A percentile compares a stretch with the other conserved stretches of the same genome.
These are phyloP conservation scores for Aromia moschata DNA, from an alignment of 2,888 invertebrate species.

Conservation along the genomic window DNA sequence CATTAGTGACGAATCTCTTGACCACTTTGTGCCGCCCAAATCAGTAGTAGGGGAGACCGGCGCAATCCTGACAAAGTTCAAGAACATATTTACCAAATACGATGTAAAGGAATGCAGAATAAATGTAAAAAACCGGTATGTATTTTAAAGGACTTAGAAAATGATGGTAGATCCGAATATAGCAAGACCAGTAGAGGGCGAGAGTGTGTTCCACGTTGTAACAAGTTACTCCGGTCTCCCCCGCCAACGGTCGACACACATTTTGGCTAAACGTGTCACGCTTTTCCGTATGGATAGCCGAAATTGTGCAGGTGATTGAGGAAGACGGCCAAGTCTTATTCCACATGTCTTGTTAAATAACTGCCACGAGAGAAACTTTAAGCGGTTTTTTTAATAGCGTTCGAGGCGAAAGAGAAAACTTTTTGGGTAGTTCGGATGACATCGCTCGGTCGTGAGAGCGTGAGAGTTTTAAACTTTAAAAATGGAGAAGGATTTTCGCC, in stretches of 20 bases:
- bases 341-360: background rate
- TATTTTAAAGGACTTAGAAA: too few species aligned
- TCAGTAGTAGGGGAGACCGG: too few species aligned
- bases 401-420: background rate
- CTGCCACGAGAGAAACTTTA: background rate
- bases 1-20: constrained; percentile 1
- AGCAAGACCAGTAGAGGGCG: too few species aligned
- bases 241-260: constrained; percentile 2
- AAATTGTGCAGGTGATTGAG: background rate
- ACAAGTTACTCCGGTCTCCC: too few species aligned
- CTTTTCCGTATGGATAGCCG: too few species aligned
- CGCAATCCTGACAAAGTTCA: too few species aligned
- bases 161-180: too few species aligned
- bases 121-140: too few species aligned
- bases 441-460: background rate
- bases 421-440: background rate
- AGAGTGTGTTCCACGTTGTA: too few species aligned
- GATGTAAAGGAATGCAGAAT: too few species aligned
- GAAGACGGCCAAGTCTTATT: background rate
- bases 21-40: background rate
- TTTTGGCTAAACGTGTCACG: background rate
- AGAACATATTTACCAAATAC: too few species aligned
- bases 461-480: background rate
- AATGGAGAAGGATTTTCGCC: too few species aligned
- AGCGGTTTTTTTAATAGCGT: background rate